A percentile compares a stretch with the other conserved stretches of the same genome.
These are phyloP conservation scores for Scaptomyza polygonia DNA, from an alignment of 2,888 invertebrate genomes.

Conservation along the genomic window DNA sequence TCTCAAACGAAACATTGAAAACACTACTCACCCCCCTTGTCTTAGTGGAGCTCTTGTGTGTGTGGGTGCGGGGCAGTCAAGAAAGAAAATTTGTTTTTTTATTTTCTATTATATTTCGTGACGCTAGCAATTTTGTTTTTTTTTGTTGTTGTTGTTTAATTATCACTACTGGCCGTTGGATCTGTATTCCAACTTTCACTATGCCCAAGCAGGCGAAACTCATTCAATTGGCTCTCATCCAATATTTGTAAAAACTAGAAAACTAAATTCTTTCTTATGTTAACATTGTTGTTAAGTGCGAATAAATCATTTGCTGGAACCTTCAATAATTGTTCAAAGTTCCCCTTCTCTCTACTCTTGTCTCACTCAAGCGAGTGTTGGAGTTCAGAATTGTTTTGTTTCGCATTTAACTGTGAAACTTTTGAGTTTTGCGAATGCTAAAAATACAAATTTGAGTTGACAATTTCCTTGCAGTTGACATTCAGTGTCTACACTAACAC, in stretches of 20 bases:
- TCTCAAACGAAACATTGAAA: conserved; percentile 42
- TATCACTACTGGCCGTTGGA: conserved; percentile 57
- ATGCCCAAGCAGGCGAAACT: conserved; percentile 48
- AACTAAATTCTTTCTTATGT: neutral
- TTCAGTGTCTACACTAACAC: conserved; percentile 72
- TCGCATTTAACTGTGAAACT: conserved; percentile 73
- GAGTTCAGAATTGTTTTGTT: conserved; percentile 47
- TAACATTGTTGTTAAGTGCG: conserved; percentile 15
- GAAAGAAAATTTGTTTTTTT: conserved; percentile 76
- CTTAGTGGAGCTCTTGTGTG: conserved; percentile 8
- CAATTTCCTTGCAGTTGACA: conserved; percentile 81
- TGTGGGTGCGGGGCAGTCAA: conserved; percentile 49
- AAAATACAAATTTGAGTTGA: conserved; percentile 57
- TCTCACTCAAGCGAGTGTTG: neutral
- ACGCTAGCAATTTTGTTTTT: conserved; percentile 67
- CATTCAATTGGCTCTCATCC: conserved; percentile 35
- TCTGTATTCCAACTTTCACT: conserved; percentile 58
- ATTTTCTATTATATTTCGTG: conserved; percentile 75
- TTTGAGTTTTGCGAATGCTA: conserved; percentile 41
- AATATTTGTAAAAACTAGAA: neutral
- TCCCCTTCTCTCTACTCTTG: neutral
- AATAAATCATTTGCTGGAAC: conserved; percentile 44
- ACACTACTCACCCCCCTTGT: neutral
- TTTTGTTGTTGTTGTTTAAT: conserved; percentile 58
- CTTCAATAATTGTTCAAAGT: conserved; percentile 41